Evolutionary conservation across 1,140 invertebrate genomes (phyloP), one percentile per base, ranked within the genome.

Genomic region (Drosophila lacertosa): DNA sequence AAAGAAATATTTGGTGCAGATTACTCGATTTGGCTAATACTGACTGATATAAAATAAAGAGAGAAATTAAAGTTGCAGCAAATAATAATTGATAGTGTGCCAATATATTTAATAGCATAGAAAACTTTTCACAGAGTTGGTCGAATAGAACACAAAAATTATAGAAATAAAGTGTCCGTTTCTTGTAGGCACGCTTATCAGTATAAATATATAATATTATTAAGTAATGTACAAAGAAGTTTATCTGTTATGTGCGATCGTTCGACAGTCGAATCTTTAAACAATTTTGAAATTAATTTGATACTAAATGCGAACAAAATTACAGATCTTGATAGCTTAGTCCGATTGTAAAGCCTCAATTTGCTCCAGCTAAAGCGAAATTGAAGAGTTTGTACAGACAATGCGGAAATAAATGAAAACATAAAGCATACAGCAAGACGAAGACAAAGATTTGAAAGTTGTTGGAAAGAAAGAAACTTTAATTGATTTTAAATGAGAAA

Each of bases 401-500:
- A 71, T 65, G 55, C 54, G 67, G 59, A 74, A 71, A 74, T 44
- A 44, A 45, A 53, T 2, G 35, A 45, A 20, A 42, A 18, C 5
- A 48, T 54, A 40, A 59, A 42, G 29, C 10, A 29, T 26, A 48
- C 10, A 29, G 16, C 20, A 53, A 53, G 13, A 47, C 42, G 29
- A 44, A 58, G 4, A 40, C 51, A 58, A 51, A 45, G 33, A n/a
- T 13, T 47, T 44, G 29, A 59, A 53, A 53, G 50, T 37, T 24
- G 22, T 60, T 37, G 37, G 32, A 64, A 48, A 63, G 24, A 72
- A 60, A 57, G 57, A 68, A 57, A 73, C 67, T 76, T 64, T 73
- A 76, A 76, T 76, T 76, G 70, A 76, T 73, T 76, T 68, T 22
- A 57, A 73, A 77, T 62, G 70, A 77, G 74, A 77, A 72, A 73